Evolutionary conservation across 2,888 invertebrate genomes (phyloP), one percentile per base, ranked within the genome.

Genomic region (Notodonta ziczac): DNA sequence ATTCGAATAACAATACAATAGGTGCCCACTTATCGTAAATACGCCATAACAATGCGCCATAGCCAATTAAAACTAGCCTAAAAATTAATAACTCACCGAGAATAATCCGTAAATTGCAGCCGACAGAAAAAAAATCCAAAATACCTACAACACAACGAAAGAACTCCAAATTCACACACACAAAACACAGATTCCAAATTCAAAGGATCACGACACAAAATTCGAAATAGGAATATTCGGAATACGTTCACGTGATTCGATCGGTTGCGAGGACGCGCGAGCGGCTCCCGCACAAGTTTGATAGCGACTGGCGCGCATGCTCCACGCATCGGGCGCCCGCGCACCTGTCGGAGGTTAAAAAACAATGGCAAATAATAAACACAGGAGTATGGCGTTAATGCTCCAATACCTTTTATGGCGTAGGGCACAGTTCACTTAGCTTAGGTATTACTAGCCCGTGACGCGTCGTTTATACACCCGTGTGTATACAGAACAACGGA

Each of bases 281-380:
- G 82, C 85, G 69, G 76, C 87, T 87, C 87, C 65, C 62, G 87
- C 91, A 90, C 91, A 84, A 68, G 86, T 76, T 81, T 63, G 65
- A 59, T 76, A 76, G 82, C 77, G 87, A 92, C 92, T 92, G 91
- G 83, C 84, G 78, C 77, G 78, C 77, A 73, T 70, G 78, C 74
- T 77, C 73, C 63, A 58, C 70, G 52, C 46, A 56, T 60, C 63
- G 65, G 61, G 64, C 80, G 78, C 78, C 77, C 72, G 79, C 83
- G 79, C 90, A 90, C 91, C 90, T 91, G 90, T 87, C 86, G 73
- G 72, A 72, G 44, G 74, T 71, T 82, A 84, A 89, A 88, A 91
- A 90, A 90, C 89, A 90, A 91, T 91, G 89, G 89, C 87, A 86
- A 89, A 89, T 85, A 86, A 78, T 82, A 83, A 78, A 79, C 76